phyloP scores from a whole-genome alignment of 2,113 vertebrate species.

The Grus americana region DNA sequence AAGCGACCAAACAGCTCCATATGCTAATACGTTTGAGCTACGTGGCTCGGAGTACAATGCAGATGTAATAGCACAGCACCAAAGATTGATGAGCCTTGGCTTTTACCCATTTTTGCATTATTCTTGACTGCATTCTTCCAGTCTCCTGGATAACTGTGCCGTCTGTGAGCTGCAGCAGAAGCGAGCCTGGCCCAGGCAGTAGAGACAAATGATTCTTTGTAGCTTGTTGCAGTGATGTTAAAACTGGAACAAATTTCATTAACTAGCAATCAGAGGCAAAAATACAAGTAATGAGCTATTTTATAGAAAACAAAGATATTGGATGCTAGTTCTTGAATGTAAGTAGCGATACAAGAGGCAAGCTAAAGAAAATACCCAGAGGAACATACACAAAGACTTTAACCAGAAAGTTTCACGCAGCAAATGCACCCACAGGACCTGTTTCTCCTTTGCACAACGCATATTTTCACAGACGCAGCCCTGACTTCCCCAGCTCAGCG shows the following conservation, averaged over 20 bases:
- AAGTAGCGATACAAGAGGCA: background rate
- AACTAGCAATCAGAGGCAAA: background rate
- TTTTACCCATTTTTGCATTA: conserved; percentile 4
- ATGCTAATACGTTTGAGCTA: background rate
- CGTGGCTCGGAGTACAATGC: background rate
- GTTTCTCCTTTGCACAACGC: background rate
- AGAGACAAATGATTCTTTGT: background rate
- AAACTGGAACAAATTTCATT: conserved; percentile 36
- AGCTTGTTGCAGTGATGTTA: background rate
- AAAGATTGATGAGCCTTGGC: background rate
- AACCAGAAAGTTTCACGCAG: background rate
- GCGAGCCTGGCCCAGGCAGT: background rate
- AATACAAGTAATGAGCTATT: background rate
- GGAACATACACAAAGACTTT: background rate
- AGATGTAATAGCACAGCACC: background rate
- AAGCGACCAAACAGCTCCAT: background rate
- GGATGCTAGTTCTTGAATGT: background rate
- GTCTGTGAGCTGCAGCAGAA: background rate
- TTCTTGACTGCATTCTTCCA: conserved; percentile 13
- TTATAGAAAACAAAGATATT: background rate
- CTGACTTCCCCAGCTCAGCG: background rate
- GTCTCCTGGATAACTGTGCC: background rate
- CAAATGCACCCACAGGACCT: background rate
- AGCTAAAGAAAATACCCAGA: background rate
- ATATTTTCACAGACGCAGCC: background rate